phyloP scores from a whole-genome alignment of 2,113 vertebrate species.

The Oceanodroma tethys region DNA sequence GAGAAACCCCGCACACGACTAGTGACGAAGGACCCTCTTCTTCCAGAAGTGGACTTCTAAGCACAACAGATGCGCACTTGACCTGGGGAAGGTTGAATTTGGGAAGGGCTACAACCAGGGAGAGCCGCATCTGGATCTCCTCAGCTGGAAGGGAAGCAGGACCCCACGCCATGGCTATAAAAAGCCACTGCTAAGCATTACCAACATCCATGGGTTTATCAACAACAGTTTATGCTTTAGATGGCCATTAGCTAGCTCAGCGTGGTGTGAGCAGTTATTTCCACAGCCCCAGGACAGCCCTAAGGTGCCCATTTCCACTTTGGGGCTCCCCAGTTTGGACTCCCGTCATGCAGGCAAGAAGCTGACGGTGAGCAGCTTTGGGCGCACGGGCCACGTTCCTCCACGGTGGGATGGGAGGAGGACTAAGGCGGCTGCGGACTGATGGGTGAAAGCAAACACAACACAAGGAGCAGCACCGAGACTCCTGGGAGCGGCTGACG shows the following conservation, averaged over 20 bases:
- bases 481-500: neutral
- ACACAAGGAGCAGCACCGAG: neutral
- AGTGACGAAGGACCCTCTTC: neutral
- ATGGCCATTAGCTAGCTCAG: neutral
- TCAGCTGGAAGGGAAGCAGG: neutral
- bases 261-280: neutral
- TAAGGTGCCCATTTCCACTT: neutral
- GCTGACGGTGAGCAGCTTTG: neutral
- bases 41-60: neutral
- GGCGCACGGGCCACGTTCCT: neutral
- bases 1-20: neutral
- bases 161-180: neutral
- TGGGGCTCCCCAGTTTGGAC: neutral
- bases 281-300: neutral
- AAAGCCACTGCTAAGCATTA: neutral
- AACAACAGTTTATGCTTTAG: neutral
- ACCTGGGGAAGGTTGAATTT: neutral
- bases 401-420: neutral
- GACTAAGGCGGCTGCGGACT: neutral
- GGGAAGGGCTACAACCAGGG: neutral
- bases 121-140: neutral
- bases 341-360: neutral
- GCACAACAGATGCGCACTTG: neutral
- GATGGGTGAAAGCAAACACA: neutral
- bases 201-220: neutral